Percentiles rank a stretch among this genome's conserved stretches.
Evolutionary conservation across 2,797 vertebrate genomes (phyloP).

Genomic region (Vipera latastei): DNA sequence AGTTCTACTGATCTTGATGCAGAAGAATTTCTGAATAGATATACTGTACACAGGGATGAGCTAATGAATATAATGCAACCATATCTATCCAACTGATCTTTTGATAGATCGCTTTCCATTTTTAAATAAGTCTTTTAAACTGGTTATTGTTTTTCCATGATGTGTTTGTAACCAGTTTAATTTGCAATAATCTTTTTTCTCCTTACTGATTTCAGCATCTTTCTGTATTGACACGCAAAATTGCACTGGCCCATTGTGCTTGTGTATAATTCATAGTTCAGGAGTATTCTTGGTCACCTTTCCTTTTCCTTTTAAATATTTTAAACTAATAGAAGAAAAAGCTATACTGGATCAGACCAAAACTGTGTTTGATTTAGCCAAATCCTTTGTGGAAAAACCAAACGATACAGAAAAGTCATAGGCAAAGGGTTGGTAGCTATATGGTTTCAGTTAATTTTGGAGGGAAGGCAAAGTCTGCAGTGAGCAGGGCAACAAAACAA

Average conservation of each 20-base stretch:
- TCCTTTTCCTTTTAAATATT: neutral
- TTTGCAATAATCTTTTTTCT: neutral
- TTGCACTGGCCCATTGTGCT: neutral
- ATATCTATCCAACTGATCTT: neutral
- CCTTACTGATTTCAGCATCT: neutral
- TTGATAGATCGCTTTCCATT: neutral
- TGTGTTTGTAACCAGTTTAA: neutral
- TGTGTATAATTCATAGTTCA: neutral
- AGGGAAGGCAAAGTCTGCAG: neutral
- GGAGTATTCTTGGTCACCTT: neutral
- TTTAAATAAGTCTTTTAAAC: neutral
- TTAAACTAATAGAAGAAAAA: neutral
- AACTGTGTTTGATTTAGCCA: neutral
- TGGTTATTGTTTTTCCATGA: neutral
- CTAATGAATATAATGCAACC: neutral
- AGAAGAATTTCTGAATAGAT: neutral
- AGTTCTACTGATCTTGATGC: neutral
- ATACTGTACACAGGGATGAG: neutral
- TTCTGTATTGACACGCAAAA: neutral
- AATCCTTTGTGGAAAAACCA: neutral
- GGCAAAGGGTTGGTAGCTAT: neutral
- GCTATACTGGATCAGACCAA: neutral
- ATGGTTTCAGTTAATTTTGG: neutral
- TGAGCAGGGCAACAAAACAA: neutral
- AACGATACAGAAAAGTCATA: neutral